Conservation (phyloP, 2,888 invertebrate genomes). For the Pterostichus madidus region DNA sequence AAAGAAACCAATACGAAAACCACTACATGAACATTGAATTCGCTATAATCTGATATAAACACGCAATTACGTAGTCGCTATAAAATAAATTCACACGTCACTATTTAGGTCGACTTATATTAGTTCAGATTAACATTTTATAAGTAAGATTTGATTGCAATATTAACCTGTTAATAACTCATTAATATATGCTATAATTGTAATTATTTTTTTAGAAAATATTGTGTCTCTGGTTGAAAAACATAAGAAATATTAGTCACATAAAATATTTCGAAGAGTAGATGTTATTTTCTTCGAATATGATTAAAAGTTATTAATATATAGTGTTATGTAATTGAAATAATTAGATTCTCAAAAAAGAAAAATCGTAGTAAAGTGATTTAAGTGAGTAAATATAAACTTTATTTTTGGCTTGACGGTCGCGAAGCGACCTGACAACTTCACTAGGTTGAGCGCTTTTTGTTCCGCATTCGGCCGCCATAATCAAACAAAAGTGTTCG, state of each 20-base stretch:
- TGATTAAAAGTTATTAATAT: slow-evolving; percentile 28
- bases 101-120: slow-evolving; percentile 10
- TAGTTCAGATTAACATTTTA: slow-evolving; percentile 36
- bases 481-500: slow-evolving; percentile 84
- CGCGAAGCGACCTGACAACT: slow-evolving; percentile 66
- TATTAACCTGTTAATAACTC: background rate
- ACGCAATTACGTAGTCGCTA: slow-evolving; percentile 51
- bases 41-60: slow-evolving; percentile 51
- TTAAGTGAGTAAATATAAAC: slow-evolving; percentile 57
- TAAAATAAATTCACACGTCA: slow-evolving; percentile 12
- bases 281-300: background rate
- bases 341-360: slow-evolving; percentile 39
- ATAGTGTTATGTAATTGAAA: slow-evolving; percentile 30
- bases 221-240: background rate
- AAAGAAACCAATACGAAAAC: slow-evolving; percentile 31
- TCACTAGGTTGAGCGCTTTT: slow-evolving; percentile 69
- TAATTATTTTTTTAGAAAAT: background rate
- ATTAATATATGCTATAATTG: background rate
- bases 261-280: background rate
- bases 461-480: slow-evolving; percentile 82
- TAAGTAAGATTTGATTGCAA: background rate
- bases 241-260: background rate
- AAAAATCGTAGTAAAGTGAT: slow-evolving; percentile 26
- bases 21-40: slow-evolving; percentile 30
- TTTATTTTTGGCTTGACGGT: slow-evolving; percentile 53